Percentiles rank a stretch among this genome's conserved stretches.
These are phyloP conservation scores for Anisognathus igniventris DNA, from an alignment of 2,797 vertebrate genomes.

Conservation along the genomic window DNA sequence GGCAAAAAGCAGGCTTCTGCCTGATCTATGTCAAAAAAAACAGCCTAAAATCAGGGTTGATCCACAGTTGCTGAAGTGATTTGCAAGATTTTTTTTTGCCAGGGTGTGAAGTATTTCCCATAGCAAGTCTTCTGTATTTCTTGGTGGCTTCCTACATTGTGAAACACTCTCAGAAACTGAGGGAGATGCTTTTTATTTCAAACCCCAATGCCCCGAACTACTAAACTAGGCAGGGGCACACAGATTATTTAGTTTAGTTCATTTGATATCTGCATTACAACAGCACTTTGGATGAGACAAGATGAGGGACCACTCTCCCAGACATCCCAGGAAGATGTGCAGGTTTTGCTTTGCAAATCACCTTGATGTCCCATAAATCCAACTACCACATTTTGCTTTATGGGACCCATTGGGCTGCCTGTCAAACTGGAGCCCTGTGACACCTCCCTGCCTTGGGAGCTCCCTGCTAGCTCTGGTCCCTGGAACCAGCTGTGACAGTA, in stretches of 20 bases:
- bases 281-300: not conserved
- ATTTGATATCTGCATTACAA: not conserved
- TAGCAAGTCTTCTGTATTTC: not conserved
- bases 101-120: not conserved
- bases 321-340: not conserved
- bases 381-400: not conserved
- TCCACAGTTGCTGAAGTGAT: not conserved
- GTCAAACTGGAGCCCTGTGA: not conserved
- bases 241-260: not conserved
- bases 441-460: not conserved
- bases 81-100: not conserved
- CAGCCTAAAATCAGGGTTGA: not conserved
- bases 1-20: not conserved
- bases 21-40: not conserved
- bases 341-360: not conserved
- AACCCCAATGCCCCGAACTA: rapidly evolving
- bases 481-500: not conserved
- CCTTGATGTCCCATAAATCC: rapidly evolving
- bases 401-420: not conserved
- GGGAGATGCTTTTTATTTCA: not conserved
- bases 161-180: not conserved
- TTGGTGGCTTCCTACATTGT: not conserved
- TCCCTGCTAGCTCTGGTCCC: not conserved
- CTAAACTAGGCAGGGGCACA: rapidly evolving
- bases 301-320: not conserved